phyloP scores from a whole-genome alignment of 2,797 vertebrate genomes.

The Manis pentadactyla region DNA sequence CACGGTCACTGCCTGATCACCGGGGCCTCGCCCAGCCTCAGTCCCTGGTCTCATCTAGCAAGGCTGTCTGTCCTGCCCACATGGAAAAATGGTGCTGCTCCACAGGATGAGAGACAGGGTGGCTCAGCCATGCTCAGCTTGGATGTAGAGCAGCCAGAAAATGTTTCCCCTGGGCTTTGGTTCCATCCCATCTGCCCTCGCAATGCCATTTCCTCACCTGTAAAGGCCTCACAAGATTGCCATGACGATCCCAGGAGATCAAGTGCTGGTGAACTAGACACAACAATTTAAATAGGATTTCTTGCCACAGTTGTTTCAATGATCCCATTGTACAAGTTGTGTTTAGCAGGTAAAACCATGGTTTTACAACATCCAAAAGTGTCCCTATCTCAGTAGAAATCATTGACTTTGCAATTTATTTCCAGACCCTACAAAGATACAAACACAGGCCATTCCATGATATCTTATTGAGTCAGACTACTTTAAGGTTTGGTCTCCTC shows the following conservation, averaged over 20 bases:
- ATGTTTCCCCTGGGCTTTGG: not conserved
- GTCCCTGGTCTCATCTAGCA: not conserved
- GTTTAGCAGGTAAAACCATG: not conserved
- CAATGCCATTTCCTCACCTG: not conserved
- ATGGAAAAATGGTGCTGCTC: not conserved
- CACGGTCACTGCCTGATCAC: too few species aligned
- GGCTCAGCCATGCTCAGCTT: not conserved
- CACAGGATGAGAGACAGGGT: too few species aligned
- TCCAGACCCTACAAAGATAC: not conserved
- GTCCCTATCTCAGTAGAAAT: not conserved
- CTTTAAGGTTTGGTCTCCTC: not conserved
- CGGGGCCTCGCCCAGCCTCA: rapidly evolving
- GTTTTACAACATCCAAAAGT: not conserved
- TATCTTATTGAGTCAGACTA: not conserved
- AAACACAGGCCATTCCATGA: not conserved
- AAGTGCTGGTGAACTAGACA: not conserved
- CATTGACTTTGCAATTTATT: not conserved
- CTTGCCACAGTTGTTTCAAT: not conserved
- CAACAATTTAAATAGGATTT: not conserved
- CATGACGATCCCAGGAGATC: not conserved
- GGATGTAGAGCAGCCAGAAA: not conserved
- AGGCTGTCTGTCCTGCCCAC: not conserved
- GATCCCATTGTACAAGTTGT: not conserved
- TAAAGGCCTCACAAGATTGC: not conserved
- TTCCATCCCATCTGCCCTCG: not conserved